Conservation (phyloP, 1,140 invertebrate genomes). For the Lanistes nyassanus region DNA sequence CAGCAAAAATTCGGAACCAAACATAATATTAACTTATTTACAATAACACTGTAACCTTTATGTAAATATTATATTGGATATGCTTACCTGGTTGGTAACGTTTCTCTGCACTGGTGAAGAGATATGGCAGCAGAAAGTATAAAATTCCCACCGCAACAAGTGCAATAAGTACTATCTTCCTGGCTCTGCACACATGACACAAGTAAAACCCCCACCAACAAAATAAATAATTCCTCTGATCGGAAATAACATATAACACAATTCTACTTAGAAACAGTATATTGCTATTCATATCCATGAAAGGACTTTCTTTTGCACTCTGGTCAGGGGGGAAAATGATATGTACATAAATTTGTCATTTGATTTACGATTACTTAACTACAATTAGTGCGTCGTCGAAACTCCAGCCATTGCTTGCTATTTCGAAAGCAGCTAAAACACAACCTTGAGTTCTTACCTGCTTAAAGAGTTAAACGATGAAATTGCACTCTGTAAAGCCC, state of each 20-base stretch:
- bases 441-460: slow-evolving; percentile 35
- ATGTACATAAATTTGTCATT: not conserved
- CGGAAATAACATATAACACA: no score
- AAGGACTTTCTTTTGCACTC: not conserved
- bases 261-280: no score
- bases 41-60: no score
- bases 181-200: slow-evolving; percentile 39
- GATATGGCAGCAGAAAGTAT: slow-evolving; percentile 46
- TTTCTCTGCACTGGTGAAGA: slow-evolving; percentile 27
- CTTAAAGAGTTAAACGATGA: slow-evolving; percentile 46
- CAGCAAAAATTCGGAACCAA: no score
- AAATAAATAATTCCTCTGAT: no score
- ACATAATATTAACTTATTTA: no score
- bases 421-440: not conserved
- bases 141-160: slow-evolving; percentile 40
- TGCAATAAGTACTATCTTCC: slow-evolving; percentile 46
- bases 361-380: not conserved
- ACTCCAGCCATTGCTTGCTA: no score
- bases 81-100: slow-evolving; percentile 14
- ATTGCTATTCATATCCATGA: no score
- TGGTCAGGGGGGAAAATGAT: not conserved
- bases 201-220: not conserved
- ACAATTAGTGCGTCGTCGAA: no score
- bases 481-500: slow-evolving; percentile 34
- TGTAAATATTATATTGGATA: slow-evolving; percentile 3